phyloP scores from a whole-genome alignment of 2,888 invertebrate genomes.

The Tenthredo distinguenda region DNA sequence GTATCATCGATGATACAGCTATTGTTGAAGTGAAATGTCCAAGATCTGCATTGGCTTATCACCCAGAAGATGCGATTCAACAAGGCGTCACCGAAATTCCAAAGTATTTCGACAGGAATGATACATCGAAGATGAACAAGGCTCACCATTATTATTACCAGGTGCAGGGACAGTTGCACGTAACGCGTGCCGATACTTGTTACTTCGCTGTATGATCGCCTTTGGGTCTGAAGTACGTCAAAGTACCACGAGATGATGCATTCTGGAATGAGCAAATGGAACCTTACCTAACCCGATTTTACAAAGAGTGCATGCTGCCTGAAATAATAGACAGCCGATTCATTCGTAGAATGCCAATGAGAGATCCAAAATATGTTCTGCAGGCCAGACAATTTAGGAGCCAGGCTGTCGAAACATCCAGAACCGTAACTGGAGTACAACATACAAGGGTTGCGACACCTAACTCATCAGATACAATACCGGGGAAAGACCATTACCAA shows the following conservation, averaged over 20 bases:
- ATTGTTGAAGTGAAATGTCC: conserved; percentile 59
- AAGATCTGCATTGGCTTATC: conserved; percentile 36
- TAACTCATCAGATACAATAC: no score
- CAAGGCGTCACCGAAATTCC: conserved; percentile 18
- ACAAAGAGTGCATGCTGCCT: conserved; percentile 51
- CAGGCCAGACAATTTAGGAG: conserved; percentile 30
- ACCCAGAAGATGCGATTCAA: conserved; percentile 45
- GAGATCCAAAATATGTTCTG: conserved; percentile 57
- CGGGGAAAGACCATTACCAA: no score
- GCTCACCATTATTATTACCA: conserved; percentile 54
- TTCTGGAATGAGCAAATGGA: conserved; percentile 60
- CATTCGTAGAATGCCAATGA: conserved; percentile 55
- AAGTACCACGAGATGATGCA: conserved; percentile 29
- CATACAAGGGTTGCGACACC: no score
- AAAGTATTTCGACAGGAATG: conserved; percentile 36
- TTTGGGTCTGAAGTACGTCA: conserved; percentile 35
- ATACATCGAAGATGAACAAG: conserved; percentile 45
- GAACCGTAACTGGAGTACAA: no score
- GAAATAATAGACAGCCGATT: conserved; percentile 50
- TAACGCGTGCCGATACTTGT: conserved; percentile 48
- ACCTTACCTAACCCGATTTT: conserved; percentile 49
- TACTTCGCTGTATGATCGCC: conserved; percentile 50
- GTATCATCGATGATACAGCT: conserved; percentile 58
- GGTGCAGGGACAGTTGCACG: conserved; percentile 55
- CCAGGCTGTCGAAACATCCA: neutral